Base-by-base conservation (phyloP, 2,888 invertebrate species). In the Heteropelma amictum region DNA sequence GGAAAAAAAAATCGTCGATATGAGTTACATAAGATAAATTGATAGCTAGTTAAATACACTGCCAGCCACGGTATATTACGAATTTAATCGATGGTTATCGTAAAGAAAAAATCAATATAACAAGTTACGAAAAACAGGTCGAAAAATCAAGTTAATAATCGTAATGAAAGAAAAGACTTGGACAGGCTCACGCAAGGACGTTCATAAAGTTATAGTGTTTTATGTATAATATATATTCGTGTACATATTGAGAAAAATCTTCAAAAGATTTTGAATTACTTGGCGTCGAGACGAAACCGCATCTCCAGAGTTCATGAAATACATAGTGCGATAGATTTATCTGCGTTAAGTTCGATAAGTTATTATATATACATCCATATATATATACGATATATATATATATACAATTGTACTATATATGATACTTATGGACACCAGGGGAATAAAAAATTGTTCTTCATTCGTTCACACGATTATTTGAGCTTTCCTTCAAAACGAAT, bases 11-110 rank as follows among this genome's bases (percentile, higher is more conserved):
- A 54, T 51, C 35, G 54, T 67, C 45, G 64, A 60, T 26, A 21
- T 12, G 40, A 68, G 58, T 60, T 42, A 68, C 63, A 8, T 71
- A 53, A 64, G 26, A 65, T 40, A 64, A 72, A 56, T 68, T 71
- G 38, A 74, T 83, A 85, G 82, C 75, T 84, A 85, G 81, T 78
- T 38, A 82, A 82, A 79, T 79, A 85, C 85, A 87, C 86, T 87
- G 87, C 86, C 86, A 86, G 82, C 82, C 78, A 81, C 81, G 81
- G 82, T 86, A 84, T 77, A 83, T 84, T 84, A 84, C 83, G 83
- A 87, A 87, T 85, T 85, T 84, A 85, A 84, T 82, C 81, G 80
- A 83, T 80, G 81, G 75, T 82, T 83, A 76, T 81, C 75, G 79
- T 72, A 81, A 58, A 77, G 51, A 28, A 80, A 60, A 77, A 61